These are phyloP conservation scores for Harpagus bidentatus DNA, from an alignment of 2,113 vertebrate genomes.

Conservation along the genomic window DNA sequence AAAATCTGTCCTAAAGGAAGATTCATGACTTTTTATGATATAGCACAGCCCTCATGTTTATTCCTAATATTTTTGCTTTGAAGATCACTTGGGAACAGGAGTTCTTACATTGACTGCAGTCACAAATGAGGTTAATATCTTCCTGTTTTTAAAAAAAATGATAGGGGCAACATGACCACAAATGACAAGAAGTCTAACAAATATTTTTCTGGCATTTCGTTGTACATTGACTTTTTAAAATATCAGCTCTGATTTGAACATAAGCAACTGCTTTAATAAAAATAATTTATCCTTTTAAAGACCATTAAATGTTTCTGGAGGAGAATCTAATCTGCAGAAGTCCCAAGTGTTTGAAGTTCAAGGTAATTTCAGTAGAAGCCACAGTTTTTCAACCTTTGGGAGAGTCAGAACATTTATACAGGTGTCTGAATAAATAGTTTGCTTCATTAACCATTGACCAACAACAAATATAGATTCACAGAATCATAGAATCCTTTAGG, in stretches of 20 bases:
- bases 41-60: slow-evolving; percentile 22
- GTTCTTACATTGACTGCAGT: background rate
- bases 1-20: slow-evolving; percentile 32
- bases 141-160: background rate
- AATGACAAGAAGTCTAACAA: slow-evolving; percentile 8
- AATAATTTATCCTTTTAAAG: background rate
- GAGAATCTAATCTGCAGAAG: background rate
- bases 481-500: background rate
- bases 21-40: slow-evolving; percentile 4
- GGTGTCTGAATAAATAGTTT: background rate
- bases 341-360: background rate
- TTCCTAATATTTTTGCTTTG: slow-evolving; percentile 38
- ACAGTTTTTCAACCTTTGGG: background rate
- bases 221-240: slow-evolving; percentile 14
- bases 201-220: background rate
- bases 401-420: background rate
- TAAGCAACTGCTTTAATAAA: background rate
- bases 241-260: background rate
- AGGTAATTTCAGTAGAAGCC: background rate
- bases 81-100: slow-evolving; percentile 17
- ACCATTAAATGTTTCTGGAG: background rate
- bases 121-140: background rate
- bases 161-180: background rate
- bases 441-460: background rate
- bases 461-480: background rate